phyloP scores from a whole-genome alignment of 2,888 invertebrate genomes.

The Patella caerulea region DNA sequence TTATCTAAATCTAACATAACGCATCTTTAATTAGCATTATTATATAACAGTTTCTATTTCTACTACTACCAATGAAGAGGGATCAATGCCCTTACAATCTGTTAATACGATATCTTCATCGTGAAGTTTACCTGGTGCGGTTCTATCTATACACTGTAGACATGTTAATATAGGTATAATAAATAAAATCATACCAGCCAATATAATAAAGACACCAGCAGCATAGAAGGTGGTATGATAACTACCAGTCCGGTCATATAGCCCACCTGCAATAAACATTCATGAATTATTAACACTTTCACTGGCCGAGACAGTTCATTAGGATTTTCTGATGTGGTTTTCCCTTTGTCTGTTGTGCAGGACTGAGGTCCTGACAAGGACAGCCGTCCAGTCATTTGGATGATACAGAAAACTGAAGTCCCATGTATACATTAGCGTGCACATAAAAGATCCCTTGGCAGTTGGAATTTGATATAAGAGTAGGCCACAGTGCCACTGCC shows the following conservation, averaged over 20 bases:
- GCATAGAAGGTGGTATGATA: slow-evolving; percentile 81
- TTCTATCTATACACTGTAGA: not conserved
- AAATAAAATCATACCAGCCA: slow-evolving; percentile 77
- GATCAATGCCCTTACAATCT: not conserved
- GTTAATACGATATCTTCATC: not conserved
- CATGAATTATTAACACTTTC: not conserved
- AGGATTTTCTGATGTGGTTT: too few species aligned
- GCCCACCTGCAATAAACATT: slow-evolving; percentile 72
- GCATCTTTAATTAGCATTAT: not conserved
- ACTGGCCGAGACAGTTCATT: too few species aligned
- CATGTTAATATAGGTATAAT: slow-evolving; percentile 8
- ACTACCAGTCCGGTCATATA: slow-evolving; percentile 79
- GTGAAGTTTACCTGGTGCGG: not conserved
- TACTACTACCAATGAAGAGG: not conserved
- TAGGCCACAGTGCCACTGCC: too few species aligned
- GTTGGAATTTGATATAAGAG: too few species aligned
- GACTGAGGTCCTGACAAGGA: too few species aligned
- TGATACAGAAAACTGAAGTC: too few species aligned
- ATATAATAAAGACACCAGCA: slow-evolving; percentile 84
- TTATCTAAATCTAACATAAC: too few species aligned
- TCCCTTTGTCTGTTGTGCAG: too few species aligned
- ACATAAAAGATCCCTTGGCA: too few species aligned
- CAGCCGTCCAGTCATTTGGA: too few species aligned
- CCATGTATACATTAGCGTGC: too few species aligned
- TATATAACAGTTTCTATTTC: not conserved